These are phyloP conservation scores for Drosophila nigricruria DNA, from an alignment of 2,888 invertebrate genomes.

Conservation along the genomic window DNA sequence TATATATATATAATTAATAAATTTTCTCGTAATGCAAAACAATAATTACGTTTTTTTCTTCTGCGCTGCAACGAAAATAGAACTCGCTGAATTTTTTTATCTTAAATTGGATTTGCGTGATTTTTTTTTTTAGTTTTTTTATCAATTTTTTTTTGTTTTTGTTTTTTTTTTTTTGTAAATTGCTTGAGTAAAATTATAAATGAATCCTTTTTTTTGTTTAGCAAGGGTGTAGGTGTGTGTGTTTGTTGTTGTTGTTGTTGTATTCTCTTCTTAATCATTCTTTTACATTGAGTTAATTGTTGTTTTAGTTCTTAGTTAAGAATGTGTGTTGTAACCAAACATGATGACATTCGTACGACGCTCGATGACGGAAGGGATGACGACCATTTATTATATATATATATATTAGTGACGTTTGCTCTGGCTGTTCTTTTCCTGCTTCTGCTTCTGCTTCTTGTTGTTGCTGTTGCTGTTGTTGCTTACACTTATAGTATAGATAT, in stretches of 20 bases:
- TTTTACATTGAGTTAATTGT: conserved; percentile 24
- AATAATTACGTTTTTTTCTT: conserved; percentile 57
- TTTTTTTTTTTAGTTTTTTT: conserved; percentile 43
- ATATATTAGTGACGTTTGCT: conserved; percentile 64
- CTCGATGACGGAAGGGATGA: conserved; percentile 76
- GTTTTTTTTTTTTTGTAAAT: conserved; percentile 43
- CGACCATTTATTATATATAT: conserved; percentile 51
- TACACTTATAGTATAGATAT: conserved; percentile 61
- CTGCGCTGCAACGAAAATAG: conserved; percentile 25
- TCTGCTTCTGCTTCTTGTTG: conserved; percentile 13
- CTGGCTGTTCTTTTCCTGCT: conserved; percentile 34
- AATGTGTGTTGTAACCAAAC: conserved; percentile 60
- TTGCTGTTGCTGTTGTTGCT: conserved; percentile 40
- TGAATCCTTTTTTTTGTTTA: conserved; percentile 35
- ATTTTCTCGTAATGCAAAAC: conserved; percentile 75
- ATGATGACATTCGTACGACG: conserved; percentile 70
- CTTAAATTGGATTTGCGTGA: conserved; percentile 48
- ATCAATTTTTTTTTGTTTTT: conserved; percentile 33
- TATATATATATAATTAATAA: conserved; percentile 72
- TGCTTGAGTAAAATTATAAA: conserved; percentile 58
- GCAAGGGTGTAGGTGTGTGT: conserved; percentile 17
- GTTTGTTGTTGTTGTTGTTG: neutral
- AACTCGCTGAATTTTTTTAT: conserved; percentile 33
- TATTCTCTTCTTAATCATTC: conserved; percentile 4
- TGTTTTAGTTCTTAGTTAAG: conserved; percentile 60